Evolutionary conservation across 2,888 invertebrate species (phyloP).

Genomic region (Carpatolechia fugitivella): DNA sequence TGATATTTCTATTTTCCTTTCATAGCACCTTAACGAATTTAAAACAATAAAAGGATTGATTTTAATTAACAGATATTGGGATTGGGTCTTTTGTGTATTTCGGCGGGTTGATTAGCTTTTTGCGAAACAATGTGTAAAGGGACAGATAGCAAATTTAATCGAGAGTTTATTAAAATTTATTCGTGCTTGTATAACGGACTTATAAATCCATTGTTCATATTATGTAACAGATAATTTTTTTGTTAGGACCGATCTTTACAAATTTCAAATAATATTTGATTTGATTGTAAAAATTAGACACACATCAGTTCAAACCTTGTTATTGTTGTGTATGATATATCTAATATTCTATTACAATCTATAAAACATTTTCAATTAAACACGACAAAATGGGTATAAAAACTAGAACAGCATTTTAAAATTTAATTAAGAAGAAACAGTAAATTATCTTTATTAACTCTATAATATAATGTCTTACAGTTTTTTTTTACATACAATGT

Average conservation of each 20-base stretch:
- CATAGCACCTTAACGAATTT: constrained; percentile 32
- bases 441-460: no score
- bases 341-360: no score
- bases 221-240: no score
- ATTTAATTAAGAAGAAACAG: no score
- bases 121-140: constrained; percentile 65
- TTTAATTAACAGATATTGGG: constrained; percentile 71
- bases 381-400: no score
- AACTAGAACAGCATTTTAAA: no score
- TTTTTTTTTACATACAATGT: no score
- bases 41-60: constrained; percentile 59
- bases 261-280: background rate
- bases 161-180: constrained; percentile 57
- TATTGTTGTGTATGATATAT: no score
- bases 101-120: constrained; percentile 63
- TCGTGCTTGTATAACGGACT: constrained; percentile 36
- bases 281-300: background rate
- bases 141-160: constrained; percentile 65
- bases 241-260: no score
- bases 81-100: constrained; percentile 62
- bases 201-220: constrained; percentile 44
- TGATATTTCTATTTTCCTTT: constrained; percentile 23
- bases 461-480: no score
- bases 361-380: no score
- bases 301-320: no score